Conservation (phyloP, 2,888 invertebrate genomes). For the Troilus luridus region DNA sequence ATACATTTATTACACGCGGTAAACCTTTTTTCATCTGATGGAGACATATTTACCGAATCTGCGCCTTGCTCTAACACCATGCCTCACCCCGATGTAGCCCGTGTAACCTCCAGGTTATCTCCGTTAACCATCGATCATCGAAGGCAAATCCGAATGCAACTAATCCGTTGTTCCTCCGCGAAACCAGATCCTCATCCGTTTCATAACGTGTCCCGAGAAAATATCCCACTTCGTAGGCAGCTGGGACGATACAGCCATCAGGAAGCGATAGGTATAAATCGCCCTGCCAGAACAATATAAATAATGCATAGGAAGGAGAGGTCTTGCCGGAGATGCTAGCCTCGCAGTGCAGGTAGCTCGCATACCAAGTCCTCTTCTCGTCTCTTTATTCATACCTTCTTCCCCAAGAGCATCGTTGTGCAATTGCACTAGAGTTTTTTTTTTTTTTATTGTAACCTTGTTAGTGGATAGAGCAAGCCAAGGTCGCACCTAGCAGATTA, state of each 20-base stretch:
- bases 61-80: too few species aligned
- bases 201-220: neutral
- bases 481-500: slow-evolving; percentile 3
- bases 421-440: neutral
- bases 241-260: slow-evolving; percentile 31
- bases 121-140: neutral
- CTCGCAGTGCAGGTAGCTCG: neutral
- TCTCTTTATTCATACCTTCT: slow-evolving; percentile 21
- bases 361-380: neutral
- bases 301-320: slow-evolving; percentile 36
- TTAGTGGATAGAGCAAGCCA: slow-evolving; percentile 40
- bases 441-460: slow-evolving; percentile 21
- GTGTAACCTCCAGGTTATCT: too few species aligned
- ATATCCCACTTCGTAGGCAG: slow-evolving; percentile 2
- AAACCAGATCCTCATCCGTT: neutral
- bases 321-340: neutral
- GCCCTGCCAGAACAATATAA: slow-evolving; percentile 28
- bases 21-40: too few species aligned
- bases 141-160: neutral
- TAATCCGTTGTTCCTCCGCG: neutral
- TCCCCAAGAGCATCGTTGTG: neutral
- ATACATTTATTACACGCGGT: too few species aligned
- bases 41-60: too few species aligned
- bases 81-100: too few species aligned
- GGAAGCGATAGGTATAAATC: slow-evolving; percentile 26